A percentile compares a stretch with the other conserved stretches of the same genome.
Evolutionary conservation across 2,888 invertebrate species (phyloP).

Genomic region (Erebia ligea): DNA sequence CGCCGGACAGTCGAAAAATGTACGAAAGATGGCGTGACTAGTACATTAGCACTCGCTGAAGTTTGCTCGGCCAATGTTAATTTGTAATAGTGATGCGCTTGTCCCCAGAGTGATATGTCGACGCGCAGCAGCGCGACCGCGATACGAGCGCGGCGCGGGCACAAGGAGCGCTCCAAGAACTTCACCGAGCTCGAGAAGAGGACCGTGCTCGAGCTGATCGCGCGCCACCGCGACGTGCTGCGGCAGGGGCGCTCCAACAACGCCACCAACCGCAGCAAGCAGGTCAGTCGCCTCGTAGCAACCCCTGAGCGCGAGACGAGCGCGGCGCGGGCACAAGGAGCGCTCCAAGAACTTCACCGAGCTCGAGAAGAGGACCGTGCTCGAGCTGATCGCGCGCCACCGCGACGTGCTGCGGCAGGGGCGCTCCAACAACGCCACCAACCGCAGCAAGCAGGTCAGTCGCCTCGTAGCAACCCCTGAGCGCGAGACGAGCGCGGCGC

Average conservation of each 20-base stretch:
- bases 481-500: no score
- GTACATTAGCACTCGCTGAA: no score
- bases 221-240: constrained; percentile 77
- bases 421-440: no score
- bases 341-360: constrained; percentile 81
- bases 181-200: constrained; percentile 80
- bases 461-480: no score
- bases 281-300: constrained; percentile 52
- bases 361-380: constrained; percentile 77
- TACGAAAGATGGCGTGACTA: no score
- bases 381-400: constrained; percentile 77
- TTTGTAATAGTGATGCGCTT: constrained; percentile 11
- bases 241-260: constrained; percentile 81
- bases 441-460: no score
- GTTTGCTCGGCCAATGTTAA: neutral
- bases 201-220: constrained; percentile 78
- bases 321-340: constrained; percentile 80
- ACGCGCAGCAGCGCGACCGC: constrained; percentile 69
- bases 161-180: constrained; percentile 81
- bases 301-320: constrained; percentile 70
- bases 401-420: constrained; percentile 81
- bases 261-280: constrained; percentile 80
- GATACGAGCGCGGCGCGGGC: constrained; percentile 75
- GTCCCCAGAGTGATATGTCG: constrained; percentile 75
- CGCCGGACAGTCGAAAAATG: no score